phyloP scores from a whole-genome alignment of 2,888 invertebrate species.

The Abscondita cerata region DNA sequence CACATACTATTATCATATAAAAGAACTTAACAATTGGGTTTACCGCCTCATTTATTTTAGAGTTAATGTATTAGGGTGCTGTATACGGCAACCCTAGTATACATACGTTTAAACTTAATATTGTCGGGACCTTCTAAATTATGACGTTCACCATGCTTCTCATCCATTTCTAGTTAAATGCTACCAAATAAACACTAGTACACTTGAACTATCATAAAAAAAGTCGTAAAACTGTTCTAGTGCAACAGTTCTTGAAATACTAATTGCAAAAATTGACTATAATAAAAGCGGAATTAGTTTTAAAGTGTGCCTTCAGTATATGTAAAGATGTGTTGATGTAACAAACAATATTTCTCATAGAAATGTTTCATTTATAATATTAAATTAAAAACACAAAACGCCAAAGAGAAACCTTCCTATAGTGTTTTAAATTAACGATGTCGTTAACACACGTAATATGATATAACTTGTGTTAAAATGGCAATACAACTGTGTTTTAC shows the following conservation, averaged over 20 bases:
- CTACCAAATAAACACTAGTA: constrained; percentile 5
- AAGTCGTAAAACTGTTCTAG: constrained; percentile 1
- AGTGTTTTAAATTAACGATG: constrained; percentile 45
- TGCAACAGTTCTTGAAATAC: too few species aligned
- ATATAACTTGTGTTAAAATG: constrained; percentile 33
- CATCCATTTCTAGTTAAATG: constrained; percentile 12
- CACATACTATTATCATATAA: too few species aligned
- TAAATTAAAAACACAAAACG: constrained; percentile 35
- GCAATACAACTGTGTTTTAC: constrained; percentile 32
- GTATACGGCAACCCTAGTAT: too few species aligned
- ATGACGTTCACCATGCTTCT: neutral
- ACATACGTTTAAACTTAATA: neutral
- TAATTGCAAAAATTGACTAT: too few species aligned
- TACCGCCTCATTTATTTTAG: too few species aligned
- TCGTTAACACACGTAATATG: constrained; percentile 44
- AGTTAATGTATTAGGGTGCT: too few species aligned
- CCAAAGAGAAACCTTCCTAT: constrained; percentile 33
- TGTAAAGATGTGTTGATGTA: too few species aligned
- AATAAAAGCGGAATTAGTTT: too few species aligned
- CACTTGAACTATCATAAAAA: constrained; percentile 1
- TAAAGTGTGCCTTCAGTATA: too few species aligned
- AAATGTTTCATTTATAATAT: constrained; percentile 1
- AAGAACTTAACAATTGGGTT: too few species aligned
- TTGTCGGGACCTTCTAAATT: neutral
- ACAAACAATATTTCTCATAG: too few species aligned